Evolutionary conservation across 2,797 vertebrate genomes (phyloP), one percentile per base, ranked within the genome.

Genomic region (Triplophysa bombifrons): DNA sequence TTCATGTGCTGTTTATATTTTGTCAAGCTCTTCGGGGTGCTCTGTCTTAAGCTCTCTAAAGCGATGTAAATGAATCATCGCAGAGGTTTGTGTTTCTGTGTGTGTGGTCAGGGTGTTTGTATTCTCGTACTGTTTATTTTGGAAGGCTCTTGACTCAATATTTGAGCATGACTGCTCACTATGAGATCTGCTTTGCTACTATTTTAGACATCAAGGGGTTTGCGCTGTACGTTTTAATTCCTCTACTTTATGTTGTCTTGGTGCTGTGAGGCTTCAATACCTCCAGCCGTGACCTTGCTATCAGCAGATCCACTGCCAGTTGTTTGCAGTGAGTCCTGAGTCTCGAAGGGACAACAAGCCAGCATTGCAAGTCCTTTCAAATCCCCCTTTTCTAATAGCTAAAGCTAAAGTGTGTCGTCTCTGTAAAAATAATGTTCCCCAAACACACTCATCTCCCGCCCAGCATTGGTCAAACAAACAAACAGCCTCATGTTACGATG

Each of bases 221-320:
- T 58, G 56, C 20, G 25, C 56, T 13, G 8, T 13, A 60, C 25
- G 20, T 58, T 58, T 56, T 56, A 9, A 76, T 76, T 66, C 20
- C n/a, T 17, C 51, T 72, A 25, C 13, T 69, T 53, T 70, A 20
- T 25, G 9, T 72, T 58, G 41, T 41, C 48, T 46, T 22, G 61
- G 72, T 66, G 72, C 55, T 80, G 17, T n/a, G 30, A 27, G 66
- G 83, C 81, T 74, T 78, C 53, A 10, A 68, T 65, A 60, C 84
- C 82, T 77, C 55, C 55, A 66, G 80, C 77, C 51, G 2, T 86
- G 86, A 88, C 90, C 88, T 91, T 88, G 86, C 81, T 82, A 46
- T 38, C 72, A 48, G 76, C 77, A 76, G 83, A 66, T 69, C 72
- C 79, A 69, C 80, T 77, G 66, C 7, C 67, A 34, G 74, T 76